Conservation (phyloP, 2,888 invertebrate genomes). For the Drosophila melanosoma region DNA sequence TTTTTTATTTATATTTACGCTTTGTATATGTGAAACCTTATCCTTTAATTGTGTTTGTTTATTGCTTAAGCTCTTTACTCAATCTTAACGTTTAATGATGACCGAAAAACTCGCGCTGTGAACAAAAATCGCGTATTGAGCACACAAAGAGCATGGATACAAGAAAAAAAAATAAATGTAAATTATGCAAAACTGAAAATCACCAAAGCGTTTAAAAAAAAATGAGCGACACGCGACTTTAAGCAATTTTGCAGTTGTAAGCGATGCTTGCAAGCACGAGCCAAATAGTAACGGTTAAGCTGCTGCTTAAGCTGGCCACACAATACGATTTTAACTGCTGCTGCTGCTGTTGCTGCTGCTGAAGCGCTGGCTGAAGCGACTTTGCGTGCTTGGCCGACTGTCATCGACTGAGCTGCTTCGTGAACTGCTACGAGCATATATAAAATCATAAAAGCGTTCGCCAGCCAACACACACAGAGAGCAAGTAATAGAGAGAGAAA, state of each 20-base stretch:
- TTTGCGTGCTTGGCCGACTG: slow-evolving; percentile 83
- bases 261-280: slow-evolving; percentile 26
- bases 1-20: slow-evolving; percentile 50
- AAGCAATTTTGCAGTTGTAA: slow-evolving; percentile 27
- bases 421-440: slow-evolving; percentile 36
- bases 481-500: slow-evolving; percentile 5
- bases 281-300: slow-evolving; percentile 49
- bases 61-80: slow-evolving; percentile 29
- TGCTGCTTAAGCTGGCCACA: slow-evolving; percentile 46
- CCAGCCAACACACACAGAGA: background rate
- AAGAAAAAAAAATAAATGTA: slow-evolving; percentile 13
- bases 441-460: slow-evolving; percentile 36
- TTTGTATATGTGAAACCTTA: slow-evolving; percentile 19
- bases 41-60: slow-evolving; percentile 13
- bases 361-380: slow-evolving; percentile 63
- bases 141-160: slow-evolving; percentile 13
- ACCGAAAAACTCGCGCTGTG: slow-evolving; percentile 12
- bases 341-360: slow-evolving; percentile 18
- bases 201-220: slow-evolving; percentile 20
- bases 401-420: slow-evolving; percentile 82
- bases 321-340: slow-evolving; percentile 28
- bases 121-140: slow-evolving; percentile 21
- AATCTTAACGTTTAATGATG: slow-evolving; percentile 18
- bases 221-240: slow-evolving; percentile 26
- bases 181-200: slow-evolving; percentile 27